Evolutionary conservation across 2,888 invertebrate genomes (phyloP).

Genomic region (Busseola fusca): DNA sequence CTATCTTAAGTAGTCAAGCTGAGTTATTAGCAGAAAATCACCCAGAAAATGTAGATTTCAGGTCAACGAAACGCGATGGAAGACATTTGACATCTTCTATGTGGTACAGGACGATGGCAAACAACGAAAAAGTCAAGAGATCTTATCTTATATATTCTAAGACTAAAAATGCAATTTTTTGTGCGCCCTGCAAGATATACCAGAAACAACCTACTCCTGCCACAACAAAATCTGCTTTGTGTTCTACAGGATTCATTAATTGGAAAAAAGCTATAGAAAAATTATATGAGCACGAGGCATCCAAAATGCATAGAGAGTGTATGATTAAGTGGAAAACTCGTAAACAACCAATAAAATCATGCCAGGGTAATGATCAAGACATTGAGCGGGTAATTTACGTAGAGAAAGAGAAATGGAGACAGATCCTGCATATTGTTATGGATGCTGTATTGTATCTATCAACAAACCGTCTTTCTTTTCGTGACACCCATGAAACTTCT

Average conservation of each 20-base stretch:
- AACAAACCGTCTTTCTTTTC: conserved; percentile 47
- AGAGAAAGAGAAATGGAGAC: conserved; percentile 60
- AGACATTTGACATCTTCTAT: conserved; percentile 44
- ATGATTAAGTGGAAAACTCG: conserved; percentile 56
- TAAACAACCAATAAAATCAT: conserved; percentile 56
- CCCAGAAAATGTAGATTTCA: conserved; percentile 56
- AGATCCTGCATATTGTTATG: conserved; percentile 59
- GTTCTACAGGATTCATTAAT: conserved; percentile 49
- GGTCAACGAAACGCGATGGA: conserved; percentile 48
- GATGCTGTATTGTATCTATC: conserved; percentile 61
- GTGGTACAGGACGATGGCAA: conserved; percentile 51
- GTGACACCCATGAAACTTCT: not conserved
- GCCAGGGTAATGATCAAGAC: conserved; percentile 57
- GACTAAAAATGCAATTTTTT: conserved; percentile 56
- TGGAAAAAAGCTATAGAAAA: conserved; percentile 55
- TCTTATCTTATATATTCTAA: conserved; percentile 59
- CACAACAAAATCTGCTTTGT: not conserved
- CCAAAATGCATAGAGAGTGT: conserved; percentile 47
- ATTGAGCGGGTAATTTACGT: conserved; percentile 48
- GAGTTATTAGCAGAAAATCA: conserved; percentile 57
- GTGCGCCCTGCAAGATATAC: conserved; percentile 53
- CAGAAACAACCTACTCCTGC: conserved; percentile 29
- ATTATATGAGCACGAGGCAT: conserved; percentile 53
- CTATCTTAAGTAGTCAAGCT: conserved; percentile 43
- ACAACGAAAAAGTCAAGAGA: conserved; percentile 58